Base-by-base conservation (phyloP, 2,797 vertebrate species). In the Clarias fuscus region DNA sequence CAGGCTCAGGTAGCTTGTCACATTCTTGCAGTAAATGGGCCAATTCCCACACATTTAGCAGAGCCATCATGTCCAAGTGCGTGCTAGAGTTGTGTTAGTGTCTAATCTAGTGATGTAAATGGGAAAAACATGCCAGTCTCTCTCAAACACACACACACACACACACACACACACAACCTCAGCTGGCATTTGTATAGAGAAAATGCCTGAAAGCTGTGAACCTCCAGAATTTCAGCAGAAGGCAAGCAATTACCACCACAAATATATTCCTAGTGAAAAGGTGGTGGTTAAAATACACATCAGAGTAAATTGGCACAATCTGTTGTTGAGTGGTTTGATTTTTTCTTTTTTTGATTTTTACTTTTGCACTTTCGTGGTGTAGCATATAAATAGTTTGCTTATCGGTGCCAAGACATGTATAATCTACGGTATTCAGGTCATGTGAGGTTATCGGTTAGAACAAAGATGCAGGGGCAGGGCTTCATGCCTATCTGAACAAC, bases 1-100 rank as follows among this genome's bases (percentile, higher is more conserved):
- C 83, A 59, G 82, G 88, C 76, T 86, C 79, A 88, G 86, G 85
- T 87, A 86, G 73, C 82, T 83, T 89, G 89, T 88, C 88, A 89
- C 85, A 88, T 77, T 86, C 64, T 53, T 82, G 78, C 24, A 86
- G 79, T 84, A 77, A 89, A 89, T 88, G 43, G 82, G 84, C 82
- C 85, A 85, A 86, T 88, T 90, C 43, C 75, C 53, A 24, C 72
- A 85, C 86, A 77, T 86, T 89, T 89, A 88, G 82, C 76, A 79
- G 48, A 77, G 85, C 70, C 58, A 82, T 82, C 84, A 84, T 88
- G 84, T 90, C 86, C 84, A 89, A 76, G 68, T 67, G 67, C 85
- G 70, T 70, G 88, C 83, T 86, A 72, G 68, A 88, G 76, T 83
- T 15, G 17, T 84, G 85, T 82, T 85, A 40, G 82, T 86, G 48